Evolutionary conservation across 2,888 invertebrate species (phyloP).

Genomic region (Mythimna pallens): DNA sequence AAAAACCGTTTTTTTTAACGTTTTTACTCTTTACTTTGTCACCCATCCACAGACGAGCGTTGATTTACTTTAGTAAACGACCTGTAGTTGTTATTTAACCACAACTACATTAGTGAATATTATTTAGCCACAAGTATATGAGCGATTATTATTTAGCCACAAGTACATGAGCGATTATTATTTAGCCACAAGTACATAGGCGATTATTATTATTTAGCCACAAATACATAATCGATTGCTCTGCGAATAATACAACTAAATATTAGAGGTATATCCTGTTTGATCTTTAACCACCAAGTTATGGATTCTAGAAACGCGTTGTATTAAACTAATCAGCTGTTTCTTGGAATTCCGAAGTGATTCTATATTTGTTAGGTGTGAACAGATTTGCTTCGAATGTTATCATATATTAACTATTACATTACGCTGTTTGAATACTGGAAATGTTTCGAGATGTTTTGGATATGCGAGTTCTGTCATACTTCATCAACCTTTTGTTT

Average conservation of each 20-base stretch:
- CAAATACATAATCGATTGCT: neutral
- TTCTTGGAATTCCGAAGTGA: slow-evolving; percentile 10
- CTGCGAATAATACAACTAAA: slow-evolving; percentile 4
- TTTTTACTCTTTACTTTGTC: too few relatives aligned
- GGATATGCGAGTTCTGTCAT: neutral
- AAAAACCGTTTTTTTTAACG: too few relatives aligned
- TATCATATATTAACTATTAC: neutral
- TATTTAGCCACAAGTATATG: too few relatives aligned
- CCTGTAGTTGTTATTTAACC: too few relatives aligned
- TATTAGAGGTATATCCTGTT: slow-evolving; percentile 11
- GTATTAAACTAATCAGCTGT: neutral
- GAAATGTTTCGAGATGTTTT: neutral
- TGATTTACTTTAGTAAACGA: too few relatives aligned
- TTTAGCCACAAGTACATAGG: too few relatives aligned
- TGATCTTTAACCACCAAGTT: slow-evolving; percentile 6
- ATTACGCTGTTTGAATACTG: neutral
- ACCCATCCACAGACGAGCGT: too few relatives aligned
- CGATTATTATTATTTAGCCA: too few relatives aligned
- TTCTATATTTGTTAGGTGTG: slow-evolving; percentile 9
- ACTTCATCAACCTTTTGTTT: too few relatives aligned
- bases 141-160: too few relatives aligned
- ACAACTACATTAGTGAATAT: too few relatives aligned
- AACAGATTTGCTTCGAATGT: slow-evolving; percentile 27
- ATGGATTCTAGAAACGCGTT: slow-evolving; percentile 11
- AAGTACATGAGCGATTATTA: too few relatives aligned